Evolutionary conservation across 2,888 invertebrate species (phyloP), one percentile per base, ranked within the genome.

Genomic region (Catocala sponsa): DNA sequence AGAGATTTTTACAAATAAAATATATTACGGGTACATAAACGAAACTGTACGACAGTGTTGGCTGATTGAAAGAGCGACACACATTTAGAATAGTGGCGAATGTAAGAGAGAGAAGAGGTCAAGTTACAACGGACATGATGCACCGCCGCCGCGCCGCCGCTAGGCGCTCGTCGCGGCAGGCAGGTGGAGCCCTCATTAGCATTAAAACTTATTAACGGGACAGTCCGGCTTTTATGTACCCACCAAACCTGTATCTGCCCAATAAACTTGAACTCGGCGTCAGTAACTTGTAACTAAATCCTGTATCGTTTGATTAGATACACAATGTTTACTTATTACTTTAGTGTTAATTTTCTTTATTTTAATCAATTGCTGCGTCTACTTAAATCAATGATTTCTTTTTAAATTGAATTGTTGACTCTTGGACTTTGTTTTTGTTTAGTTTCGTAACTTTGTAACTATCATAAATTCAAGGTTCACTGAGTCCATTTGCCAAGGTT

Each of bases 171-270:
- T 73, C 70, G 79, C 81, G 74, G 76, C 75, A 25, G 25, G 25
- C 88, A 89, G 87, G 86, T 89, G 88, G 81, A 79, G 79, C 78
- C 81, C 85, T 90, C 89, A 91, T 92, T 91, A 89, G 85, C 90
- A 92, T 90, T 84, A 86, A 84, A 84, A 83, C 84, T 89, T 86
- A 90, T 90, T 92, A 91, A 91, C 91, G 90, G 90, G 83, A 90
- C 82, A 77, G 74, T 75, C 81, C 81, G 76, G 81, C 78, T 83
- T 55, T 76, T 73, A 74, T 58, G 67, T 71, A 72, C 76, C 80
- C 72, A 84, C 78, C 78, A 83, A 87, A 86, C 85, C 77, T 75
- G 83, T 83, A 83, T 84, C 83, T 78, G 71, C 68, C 73, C 70
- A 79, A 71, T 77, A 81, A 83, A 83, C 82, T 81, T 78, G 77